Percentiles rank a stretch among this genome's conserved stretches.
Evolutionary conservation across 2,888 invertebrate genomes (phyloP).

Genomic region (Tanypteryx hageni): DNA sequence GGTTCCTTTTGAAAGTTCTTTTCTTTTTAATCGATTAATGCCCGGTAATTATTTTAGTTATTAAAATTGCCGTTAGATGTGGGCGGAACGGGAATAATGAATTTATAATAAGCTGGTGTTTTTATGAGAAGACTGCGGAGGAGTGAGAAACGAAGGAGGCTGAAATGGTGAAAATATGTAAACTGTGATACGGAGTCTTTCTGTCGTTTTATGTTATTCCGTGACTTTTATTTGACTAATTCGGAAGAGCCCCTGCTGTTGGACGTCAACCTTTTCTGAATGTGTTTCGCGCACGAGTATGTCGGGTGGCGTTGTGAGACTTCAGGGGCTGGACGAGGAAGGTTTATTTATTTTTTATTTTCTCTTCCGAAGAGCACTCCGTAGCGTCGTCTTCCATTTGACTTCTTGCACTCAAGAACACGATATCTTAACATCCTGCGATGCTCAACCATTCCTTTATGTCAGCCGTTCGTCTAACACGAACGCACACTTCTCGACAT

Average conservation of each 20-base stretch:
- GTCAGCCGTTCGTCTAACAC: too few species aligned
- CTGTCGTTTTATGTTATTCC: neutral
- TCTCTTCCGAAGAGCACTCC: neutral
- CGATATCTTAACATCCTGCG: too few species aligned
- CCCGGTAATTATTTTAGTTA: too few species aligned
- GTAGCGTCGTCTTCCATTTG: neutral
- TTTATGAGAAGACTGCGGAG: neutral
- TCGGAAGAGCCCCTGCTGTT: slow-evolving; percentile 20
- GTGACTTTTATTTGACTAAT: neutral
- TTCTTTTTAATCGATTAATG: too few species aligned
- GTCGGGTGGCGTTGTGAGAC: neutral
- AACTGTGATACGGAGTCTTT: neutral
- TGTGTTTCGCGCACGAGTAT: slow-evolving; percentile 18
- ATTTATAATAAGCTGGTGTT: too few species aligned
- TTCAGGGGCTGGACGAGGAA: neutral
- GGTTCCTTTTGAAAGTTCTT: too few species aligned
- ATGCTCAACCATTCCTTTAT: too few species aligned
- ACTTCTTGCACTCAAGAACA: neutral
- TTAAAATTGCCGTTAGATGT: too few species aligned
- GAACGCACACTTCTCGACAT: too few species aligned
- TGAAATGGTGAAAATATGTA: neutral
- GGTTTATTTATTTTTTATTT: neutral
- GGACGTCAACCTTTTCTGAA: neutral
- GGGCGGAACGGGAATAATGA: too few species aligned
- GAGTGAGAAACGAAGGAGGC: neutral